A percentile compares a stretch with the other conserved stretches of the same genome.
These are phyloP conservation scores for Karalla daura DNA, from an alignment of 2,797 vertebrate species.

Conservation along the genomic window DNA sequence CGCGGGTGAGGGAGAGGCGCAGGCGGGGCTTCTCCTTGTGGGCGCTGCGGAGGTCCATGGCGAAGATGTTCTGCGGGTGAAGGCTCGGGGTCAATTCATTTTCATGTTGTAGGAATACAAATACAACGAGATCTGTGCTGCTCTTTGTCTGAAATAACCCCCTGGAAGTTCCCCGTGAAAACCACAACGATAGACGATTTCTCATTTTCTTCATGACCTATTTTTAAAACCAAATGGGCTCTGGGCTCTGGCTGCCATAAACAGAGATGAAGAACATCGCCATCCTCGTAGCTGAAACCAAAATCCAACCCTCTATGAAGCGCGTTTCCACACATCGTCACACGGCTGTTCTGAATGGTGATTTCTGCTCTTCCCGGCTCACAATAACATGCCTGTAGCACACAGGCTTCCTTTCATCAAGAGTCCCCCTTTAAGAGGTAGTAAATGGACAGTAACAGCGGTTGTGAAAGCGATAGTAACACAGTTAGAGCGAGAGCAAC, in stretches of 20 bases:
- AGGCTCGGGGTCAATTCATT: not conserved
- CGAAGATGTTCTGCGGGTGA: constrained; percentile 88
- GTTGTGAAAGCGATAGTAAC: not conserved
- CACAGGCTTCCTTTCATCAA: not conserved
- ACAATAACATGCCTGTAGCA: not conserved
- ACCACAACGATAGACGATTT: no score
- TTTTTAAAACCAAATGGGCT: not conserved
- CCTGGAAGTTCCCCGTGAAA: no score
- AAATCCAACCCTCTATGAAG: not conserved
- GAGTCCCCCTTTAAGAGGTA: not conserved
- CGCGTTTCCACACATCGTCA: no score
- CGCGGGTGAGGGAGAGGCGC: constrained; percentile 92
- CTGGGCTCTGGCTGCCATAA: not conserved
- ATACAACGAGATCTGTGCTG: not conserved
- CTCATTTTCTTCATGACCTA: not conserved
- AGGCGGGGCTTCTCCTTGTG: constrained; percentile 91
- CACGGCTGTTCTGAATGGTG: no score
- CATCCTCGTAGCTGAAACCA: not conserved
- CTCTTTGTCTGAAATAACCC: no score
- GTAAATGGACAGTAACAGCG: not conserved
- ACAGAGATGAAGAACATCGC: not conserved
- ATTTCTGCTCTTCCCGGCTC: no score
- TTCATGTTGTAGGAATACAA: not conserved
- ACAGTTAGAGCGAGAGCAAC: not conserved
- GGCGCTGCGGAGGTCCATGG: constrained; percentile 96